Evolutionary conservation across 2,888 invertebrate species (phyloP).

Genomic region (Lithophane leautieri): DNA sequence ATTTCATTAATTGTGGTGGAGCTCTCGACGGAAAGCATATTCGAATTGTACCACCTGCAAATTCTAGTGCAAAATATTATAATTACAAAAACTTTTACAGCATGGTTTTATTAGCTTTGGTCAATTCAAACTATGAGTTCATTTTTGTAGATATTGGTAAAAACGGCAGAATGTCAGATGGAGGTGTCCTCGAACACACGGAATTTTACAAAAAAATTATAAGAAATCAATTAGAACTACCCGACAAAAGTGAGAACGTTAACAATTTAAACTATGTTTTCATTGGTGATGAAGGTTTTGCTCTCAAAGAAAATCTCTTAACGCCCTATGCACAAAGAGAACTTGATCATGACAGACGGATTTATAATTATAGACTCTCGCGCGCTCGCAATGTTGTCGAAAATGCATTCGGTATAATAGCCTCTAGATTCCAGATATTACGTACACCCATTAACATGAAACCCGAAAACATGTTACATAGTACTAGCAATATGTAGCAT

Average conservation of each 20-base stretch:
- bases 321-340: constrained; percentile 50
- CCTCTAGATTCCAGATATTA: constrained; percentile 39
- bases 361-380: constrained; percentile 57
- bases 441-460: constrained; percentile 39
- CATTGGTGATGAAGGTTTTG: constrained; percentile 38
- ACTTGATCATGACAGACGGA: constrained; percentile 45
- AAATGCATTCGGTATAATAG: constrained; percentile 47
- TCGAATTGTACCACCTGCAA: constrained; percentile 46
- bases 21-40: constrained; percentile 54
- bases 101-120: constrained; percentile 53
- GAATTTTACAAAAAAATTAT: constrained; percentile 40
- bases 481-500: constrained; percentile 38
- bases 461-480: constrained; percentile 37
- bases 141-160: constrained; percentile 47
- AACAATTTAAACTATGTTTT: constrained; percentile 52
- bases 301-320: constrained; percentile 46
- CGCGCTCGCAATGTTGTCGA: constrained; percentile 35
- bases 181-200: constrained; percentile 53
- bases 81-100: constrained; percentile 59
- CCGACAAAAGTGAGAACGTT: constrained; percentile 30
- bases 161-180: constrained; percentile 59
- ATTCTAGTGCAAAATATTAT: constrained; percentile 57
- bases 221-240: constrained; percentile 31
- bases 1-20: constrained; percentile 54
- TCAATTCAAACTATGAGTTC: constrained; percentile 54